Evolutionary conservation across 2,888 invertebrate species (phyloP), one percentile per base, ranked within the genome.

Genomic region (Seira sanloemensis): DNA sequence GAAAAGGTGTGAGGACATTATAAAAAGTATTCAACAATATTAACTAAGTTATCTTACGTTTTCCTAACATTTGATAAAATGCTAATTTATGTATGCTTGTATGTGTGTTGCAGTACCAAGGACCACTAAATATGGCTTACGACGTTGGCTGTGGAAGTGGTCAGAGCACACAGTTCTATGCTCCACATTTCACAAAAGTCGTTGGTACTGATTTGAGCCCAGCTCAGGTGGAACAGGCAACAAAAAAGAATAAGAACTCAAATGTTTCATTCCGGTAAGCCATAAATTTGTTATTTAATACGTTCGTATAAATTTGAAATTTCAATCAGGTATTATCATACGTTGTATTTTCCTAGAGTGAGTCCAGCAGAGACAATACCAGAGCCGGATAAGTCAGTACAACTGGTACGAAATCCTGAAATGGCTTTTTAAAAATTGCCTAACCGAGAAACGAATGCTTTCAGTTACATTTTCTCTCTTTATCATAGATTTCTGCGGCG

Each of bases 61-160:
- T 37, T 37, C 12, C 37, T 37, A 37, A 37, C 21, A 21, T 24
- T 12, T 23, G 66, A 16, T 19, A 5, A 23, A 23, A 19, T 23
- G 1, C 7, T 4, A 66, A 37, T 4, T 19, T 23, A 54, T n/a
- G 5, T 24, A 1, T 21, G 23, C 16, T 54, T 27, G n/a, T 65
- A 62, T 68, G 2, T 69, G 16, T 19, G 23, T 78, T 77, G 18
- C 23, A 88, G 88, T 87, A 86, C 65, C n/a, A 27, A 4, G 88
- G 88, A 67, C 77, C 77, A 9, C 62, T 84, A 37, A 80, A 76
- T 23, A 66, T 90, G 9, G 92, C 92, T 7, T 89, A 92, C 1
- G 93, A 93, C 89, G 91, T 93, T 16, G 93, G 92, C 0, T 93
- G 92, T 90, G 93, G 93, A 2, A 90, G 91, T 18, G 93, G 93